Evolutionary conservation across 2,888 invertebrate species (phyloP).

Genomic region (Palloptera scutellata): DNA sequence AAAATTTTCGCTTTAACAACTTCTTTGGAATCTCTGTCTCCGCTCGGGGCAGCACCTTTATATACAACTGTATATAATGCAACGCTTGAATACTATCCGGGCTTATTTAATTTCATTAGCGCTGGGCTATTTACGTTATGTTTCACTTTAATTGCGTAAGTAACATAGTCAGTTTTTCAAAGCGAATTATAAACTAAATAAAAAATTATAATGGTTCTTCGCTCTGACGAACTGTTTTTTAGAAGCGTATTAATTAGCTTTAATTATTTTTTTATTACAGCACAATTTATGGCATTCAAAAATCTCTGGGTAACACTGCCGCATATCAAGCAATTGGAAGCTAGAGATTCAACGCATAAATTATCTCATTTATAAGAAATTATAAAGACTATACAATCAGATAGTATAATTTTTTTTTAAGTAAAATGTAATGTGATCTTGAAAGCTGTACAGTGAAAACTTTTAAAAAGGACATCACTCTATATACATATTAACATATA

Average conservation of each 20-base stretch:
- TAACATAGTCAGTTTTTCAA: slow-evolving; percentile 35
- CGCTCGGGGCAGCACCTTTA: slow-evolving; percentile 70
- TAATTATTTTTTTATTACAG: slow-evolving; percentile 43
- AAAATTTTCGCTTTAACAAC: slow-evolving; percentile 76
- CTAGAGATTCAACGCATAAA: slow-evolving; percentile 38
- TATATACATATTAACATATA: too few species aligned
- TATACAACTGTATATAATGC: slow-evolving; percentile 72
- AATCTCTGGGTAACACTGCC: slow-evolving; percentile 49
- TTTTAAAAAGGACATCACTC: too few species aligned
- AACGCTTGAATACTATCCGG: slow-evolving; percentile 66
- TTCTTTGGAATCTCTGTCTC: slow-evolving; percentile 72
- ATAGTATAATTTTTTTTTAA: not conserved
- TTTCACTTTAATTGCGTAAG: slow-evolving; percentile 67
- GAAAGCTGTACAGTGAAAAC: too few species aligned
- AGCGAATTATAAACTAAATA: too few species aligned
- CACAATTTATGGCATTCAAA: slow-evolving; percentile 59
- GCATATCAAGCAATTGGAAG: slow-evolving; percentile 57
- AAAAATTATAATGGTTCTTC: not conserved
- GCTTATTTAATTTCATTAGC: slow-evolving; percentile 70
- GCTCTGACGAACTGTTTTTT: too few species aligned
- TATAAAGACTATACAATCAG: not conserved
- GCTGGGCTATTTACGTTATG: slow-evolving; percentile 64
- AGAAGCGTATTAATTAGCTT: not conserved
- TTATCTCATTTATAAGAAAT: not conserved
- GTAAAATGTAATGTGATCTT: too few species aligned